Evolutionary conservation across 2,113 vertebrate species (phyloP).

Genomic region (Cochlearius cochlearius): DNA sequence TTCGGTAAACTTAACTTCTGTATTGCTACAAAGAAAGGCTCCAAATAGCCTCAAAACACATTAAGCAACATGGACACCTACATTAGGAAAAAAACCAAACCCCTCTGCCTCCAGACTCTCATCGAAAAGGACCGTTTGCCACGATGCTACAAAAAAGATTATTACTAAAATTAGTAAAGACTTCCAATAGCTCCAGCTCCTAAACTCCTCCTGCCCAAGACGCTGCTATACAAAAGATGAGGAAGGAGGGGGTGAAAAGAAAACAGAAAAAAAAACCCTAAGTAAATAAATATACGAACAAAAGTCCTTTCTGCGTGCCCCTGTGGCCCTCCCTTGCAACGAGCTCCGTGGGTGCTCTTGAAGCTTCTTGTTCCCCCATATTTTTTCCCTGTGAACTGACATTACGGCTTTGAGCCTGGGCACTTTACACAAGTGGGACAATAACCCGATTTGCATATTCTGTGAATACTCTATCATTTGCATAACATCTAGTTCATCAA

Average conservation of each 20-base stretch:
- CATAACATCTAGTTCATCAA: background rate
- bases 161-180: background rate
- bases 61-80: background rate
- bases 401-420: rapidly evolving
- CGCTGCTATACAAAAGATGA: background rate
- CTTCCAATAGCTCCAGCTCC: background rate
- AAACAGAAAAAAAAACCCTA: background rate
- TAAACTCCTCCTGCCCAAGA: background rate
- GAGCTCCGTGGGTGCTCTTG: background rate
- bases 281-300: background rate
- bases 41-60: background rate
- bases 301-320: background rate
- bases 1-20: background rate
- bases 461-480: background rate
- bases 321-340: background rate
- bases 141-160: rapidly evolving
- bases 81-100: background rate
- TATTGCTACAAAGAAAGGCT: background rate
- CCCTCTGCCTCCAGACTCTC: background rate
- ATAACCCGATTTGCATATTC: background rate
- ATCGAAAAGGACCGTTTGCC: background rate
- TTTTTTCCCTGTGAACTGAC: background rate
- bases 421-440: background rate
- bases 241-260: background rate
- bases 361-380: rapidly evolving